phyloP scores from a whole-genome alignment of 1,140 invertebrate species.

The Drosophila ogumai region DNA sequence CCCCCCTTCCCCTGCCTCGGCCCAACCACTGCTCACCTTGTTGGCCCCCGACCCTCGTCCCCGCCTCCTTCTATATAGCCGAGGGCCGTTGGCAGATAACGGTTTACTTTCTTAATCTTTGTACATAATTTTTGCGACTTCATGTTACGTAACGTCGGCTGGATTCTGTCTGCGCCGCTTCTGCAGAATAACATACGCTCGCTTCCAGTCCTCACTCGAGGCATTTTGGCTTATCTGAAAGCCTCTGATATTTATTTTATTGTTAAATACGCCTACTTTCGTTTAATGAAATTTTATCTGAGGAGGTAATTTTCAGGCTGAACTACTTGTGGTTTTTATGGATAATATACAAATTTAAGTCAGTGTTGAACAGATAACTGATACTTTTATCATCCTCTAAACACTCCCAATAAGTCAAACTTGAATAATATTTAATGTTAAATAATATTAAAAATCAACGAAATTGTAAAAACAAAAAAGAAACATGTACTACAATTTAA shows the following conservation, averaged over 20 bases:
- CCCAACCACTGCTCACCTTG: background rate
- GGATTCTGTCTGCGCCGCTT: slow-evolving; percentile 19
- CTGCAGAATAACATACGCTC: slow-evolving; percentile 23
- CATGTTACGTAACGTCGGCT: slow-evolving; percentile 54
- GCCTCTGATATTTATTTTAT: slow-evolving; percentile 27
- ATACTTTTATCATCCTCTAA: background rate
- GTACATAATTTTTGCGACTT: slow-evolving; percentile 76
- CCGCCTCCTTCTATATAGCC: slow-evolving; percentile 26
- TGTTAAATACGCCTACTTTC: slow-evolving; percentile 24
- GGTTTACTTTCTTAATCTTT: slow-evolving; percentile 81
- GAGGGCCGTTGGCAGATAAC: slow-evolving; percentile 61
- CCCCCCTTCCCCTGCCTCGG: background rate
- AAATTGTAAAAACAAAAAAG: too few species aligned
- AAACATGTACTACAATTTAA: background rate
- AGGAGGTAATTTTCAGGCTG: background rate
- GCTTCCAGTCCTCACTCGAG: slow-evolving; percentile 5
- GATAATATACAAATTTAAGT: background rate
- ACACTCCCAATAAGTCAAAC: too few species aligned
- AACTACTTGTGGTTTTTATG: background rate
- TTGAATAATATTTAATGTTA: too few species aligned
- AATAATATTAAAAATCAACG: too few species aligned
- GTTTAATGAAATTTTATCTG: slow-evolving; percentile 6
- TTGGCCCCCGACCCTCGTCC: background rate
- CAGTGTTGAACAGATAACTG: background rate
- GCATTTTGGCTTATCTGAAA: slow-evolving; percentile 15